Percentiles rank a stretch among this genome's conserved stretches.
These are phyloP conservation scores for Cremastobaeus sp. DNA, from an alignment of 2,888 invertebrate species.

Conservation along the genomic window DNA sequence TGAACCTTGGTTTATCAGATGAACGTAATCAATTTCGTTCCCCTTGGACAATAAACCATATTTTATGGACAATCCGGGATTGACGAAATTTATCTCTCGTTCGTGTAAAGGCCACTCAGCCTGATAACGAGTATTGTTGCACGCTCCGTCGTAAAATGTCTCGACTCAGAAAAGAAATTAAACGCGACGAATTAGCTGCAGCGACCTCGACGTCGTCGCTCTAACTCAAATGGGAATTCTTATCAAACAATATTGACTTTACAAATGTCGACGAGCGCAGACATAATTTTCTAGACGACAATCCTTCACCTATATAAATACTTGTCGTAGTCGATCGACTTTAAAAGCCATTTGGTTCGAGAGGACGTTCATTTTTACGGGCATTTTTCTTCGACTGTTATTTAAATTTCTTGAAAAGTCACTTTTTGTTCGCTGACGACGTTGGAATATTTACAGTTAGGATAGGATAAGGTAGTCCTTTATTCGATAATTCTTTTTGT, in stretches of 20 bases:
- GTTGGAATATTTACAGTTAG: no score
- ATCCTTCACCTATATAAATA: conserved; percentile 37
- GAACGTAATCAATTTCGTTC: conserved; percentile 24
- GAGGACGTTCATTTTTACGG: no score
- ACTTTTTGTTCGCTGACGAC: no score
- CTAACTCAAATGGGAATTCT: conserved; percentile 15
- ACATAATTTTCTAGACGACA: no score
- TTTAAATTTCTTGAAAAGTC: no score
- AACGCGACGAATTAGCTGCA: background rate
- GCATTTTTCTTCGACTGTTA: no score
- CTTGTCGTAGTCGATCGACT: conserved; percentile 1
- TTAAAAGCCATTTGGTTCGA: no score
- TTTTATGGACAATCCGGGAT: conserved; percentile 23
- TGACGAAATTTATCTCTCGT: conserved; percentile 26
- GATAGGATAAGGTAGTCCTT: no score
- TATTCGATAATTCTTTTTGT: no score
- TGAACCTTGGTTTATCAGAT: conserved; percentile 35
- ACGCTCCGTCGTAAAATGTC: conserved; percentile 1
- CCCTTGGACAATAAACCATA: conserved; percentile 28
- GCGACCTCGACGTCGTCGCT: background rate
- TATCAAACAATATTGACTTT: conserved; percentile 44
- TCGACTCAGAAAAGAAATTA: background rate
- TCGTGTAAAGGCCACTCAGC: background rate
- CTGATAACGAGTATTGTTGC: conserved; percentile 15
- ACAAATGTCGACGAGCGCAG: background rate